Evolutionary conservation across 2,113 vertebrate species (phyloP), one percentile per base, ranked within the genome.

Genomic region (Phalacrocorax pelagicus): DNA sequence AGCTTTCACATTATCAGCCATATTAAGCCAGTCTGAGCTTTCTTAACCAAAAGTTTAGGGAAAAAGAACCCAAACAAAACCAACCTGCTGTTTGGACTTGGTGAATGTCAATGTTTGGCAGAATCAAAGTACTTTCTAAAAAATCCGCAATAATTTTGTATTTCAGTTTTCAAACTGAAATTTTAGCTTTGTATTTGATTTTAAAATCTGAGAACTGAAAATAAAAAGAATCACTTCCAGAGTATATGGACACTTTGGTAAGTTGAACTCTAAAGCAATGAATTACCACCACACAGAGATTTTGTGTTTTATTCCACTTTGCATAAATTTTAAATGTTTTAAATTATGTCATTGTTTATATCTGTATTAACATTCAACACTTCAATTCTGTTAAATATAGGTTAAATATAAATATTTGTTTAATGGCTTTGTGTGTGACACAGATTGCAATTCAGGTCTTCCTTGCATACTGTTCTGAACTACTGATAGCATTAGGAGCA

Each of bases 401-500:
- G 51, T 88, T 92, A 89, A 95, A 86, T 96, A 78, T 93, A 92
- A 94, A 96, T 95, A 87, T 92, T 89, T 85, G 84, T 67, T 74
- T 95, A 88, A 81, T 96, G 91, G 81, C 74, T 94, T 96, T 92
- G 51, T 94, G 65, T 77, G 58, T 96, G 93, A 79, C 78, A 44
- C 71, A 90, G 91, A 96, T 95, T 95, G 77, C 29, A 94, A 92
- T 93, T 94, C 79, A 93, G 20, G 87, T 92, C 87, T 88, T 91
- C 72, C 63, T 78, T 80, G 87, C 20, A 32, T 82, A 81, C 83
- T 75, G 10, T 85, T 97, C 88, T 97, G 94, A 77, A 70, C 85
- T 80, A 70, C 71, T 77, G 74, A 92, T 94, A 51, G 81, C 49
- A 94, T 94, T 67, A 91, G 86, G 77, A 95, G 89, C 67, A 38